Evolutionary conservation across 2,113 vertebrate species (phyloP).

Genomic region (Gulo gulo): DNA sequence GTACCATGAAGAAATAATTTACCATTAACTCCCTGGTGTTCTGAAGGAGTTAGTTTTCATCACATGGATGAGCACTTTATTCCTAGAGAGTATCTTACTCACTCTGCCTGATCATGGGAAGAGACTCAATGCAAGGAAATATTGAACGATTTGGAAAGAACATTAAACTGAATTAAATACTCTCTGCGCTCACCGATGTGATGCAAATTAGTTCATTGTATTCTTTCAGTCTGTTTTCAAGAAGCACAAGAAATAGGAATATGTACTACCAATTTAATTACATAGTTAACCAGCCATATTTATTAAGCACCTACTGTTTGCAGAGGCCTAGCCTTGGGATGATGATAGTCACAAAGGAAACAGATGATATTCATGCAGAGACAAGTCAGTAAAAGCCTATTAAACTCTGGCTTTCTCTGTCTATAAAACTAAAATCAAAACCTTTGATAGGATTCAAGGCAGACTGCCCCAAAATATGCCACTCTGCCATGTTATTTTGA

Average conservation of each 20-base stretch:
- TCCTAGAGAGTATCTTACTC: slow-evolving; percentile 60
- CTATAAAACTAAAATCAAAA: background rate
- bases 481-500: background rate
- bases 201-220: slow-evolving; percentile 67
- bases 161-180: slow-evolving; percentile 67
- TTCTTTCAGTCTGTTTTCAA: slow-evolving; percentile 42
- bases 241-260: slow-evolving; percentile 22
- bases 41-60: slow-evolving; percentile 74
- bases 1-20: slow-evolving; percentile 66
- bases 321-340: background rate
- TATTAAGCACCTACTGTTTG: slow-evolving; percentile 65
- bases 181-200: slow-evolving; percentile 62
- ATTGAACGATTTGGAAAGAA: slow-evolving; percentile 67
- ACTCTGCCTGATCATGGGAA: slow-evolving; percentile 48
- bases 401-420: background rate
- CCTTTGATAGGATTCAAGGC: background rate
- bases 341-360: background rate
- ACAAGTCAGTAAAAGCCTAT: background rate
- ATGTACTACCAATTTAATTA: slow-evolving; percentile 22
- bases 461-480: background rate
- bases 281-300: slow-evolving; percentile 33
- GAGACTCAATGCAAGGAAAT: slow-evolving; percentile 66
- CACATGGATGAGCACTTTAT: slow-evolving; percentile 65
- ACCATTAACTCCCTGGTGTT: slow-evolving; percentile 57
- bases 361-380: background rate